These are phyloP conservation scores for Hypothenemus hampei DNA, from an alignment of 1,140 invertebrate species.

Conservation along the genomic window DNA sequence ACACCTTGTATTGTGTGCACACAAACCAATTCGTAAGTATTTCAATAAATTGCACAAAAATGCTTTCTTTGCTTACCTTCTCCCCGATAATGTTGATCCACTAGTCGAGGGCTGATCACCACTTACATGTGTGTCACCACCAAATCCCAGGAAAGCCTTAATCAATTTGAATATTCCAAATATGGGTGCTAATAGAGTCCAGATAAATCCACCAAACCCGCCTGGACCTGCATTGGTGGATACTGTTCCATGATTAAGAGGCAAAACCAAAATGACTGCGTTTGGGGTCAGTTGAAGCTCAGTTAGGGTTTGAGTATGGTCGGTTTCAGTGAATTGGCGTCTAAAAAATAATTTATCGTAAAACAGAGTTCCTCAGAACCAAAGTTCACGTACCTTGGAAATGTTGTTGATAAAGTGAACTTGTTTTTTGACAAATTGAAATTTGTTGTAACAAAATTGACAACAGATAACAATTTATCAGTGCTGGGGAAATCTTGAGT, in stretches of 20 bases:
- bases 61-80: too few species aligned
- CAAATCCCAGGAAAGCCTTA: conserved; percentile 39
- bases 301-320: conserved; percentile 58
- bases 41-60: too few species aligned
- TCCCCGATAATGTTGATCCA: conserved; percentile 8
- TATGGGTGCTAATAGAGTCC: conserved; percentile 47
- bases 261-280: conserved; percentile 72
- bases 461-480: conserved; percentile 45
- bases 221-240: conserved; percentile 35
- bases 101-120: conserved; percentile 13
- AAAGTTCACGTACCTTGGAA: conserved; percentile 51
- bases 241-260: conserved; percentile 39
- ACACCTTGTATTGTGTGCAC: conserved; percentile 13
- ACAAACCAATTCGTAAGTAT: background rate
- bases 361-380: background rate
- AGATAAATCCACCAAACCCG: conserved; percentile 43
- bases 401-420: conserved; percentile 71
- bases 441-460: conserved; percentile 42
- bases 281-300: conserved; percentile 73
- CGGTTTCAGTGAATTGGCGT: conserved; percentile 60
- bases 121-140: conserved; percentile 16
- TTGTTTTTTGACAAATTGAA: conserved; percentile 49
- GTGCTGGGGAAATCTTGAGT: conserved; percentile 44
- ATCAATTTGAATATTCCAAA: conserved; percentile 46
- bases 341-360: conserved; percentile 38